These are phyloP conservation scores for Scaptomyza parva DNA, from an alignment of 2,888 invertebrate genomes.

Conservation along the genomic window DNA sequence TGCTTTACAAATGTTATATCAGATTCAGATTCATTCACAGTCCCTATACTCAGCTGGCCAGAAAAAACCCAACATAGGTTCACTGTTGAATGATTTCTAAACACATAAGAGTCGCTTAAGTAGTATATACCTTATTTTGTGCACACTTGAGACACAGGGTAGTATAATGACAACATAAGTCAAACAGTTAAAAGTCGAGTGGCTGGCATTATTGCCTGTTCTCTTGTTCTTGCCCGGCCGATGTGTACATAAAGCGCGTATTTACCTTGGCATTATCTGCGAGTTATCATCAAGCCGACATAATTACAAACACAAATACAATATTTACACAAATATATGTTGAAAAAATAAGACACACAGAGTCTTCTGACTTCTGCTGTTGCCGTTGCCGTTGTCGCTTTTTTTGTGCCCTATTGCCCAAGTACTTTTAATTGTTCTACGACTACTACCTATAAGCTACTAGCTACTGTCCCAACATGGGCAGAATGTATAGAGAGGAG, in stretches of 20 bases:
- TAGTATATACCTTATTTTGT: neutral
- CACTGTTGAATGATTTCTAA: no score
- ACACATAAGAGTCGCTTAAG: no score
- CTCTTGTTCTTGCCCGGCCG: constrained; percentile 6
- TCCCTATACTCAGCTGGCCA: constrained; percentile 4
- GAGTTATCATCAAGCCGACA: constrained; percentile 74
- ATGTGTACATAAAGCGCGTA: constrained; percentile 42
- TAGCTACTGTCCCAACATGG: constrained; percentile 29
- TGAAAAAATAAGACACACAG: constrained; percentile 56
- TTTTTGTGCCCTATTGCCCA: constrained; percentile 27
- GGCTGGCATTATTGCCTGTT: constrained; percentile 37
- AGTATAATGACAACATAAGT: constrained; percentile 30
- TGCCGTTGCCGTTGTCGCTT: constrained; percentile 18
- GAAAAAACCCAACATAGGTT: no score
- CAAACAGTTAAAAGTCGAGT: constrained; percentile 47
- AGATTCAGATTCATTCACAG: constrained; percentile 37
- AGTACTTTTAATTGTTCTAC: constrained; percentile 54
- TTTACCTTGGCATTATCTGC: constrained; percentile 76
- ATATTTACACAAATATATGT: constrained; percentile 78
- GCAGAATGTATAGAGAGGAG: no score
- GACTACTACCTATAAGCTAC: no score
- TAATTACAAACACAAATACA: constrained; percentile 78
- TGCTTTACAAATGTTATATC: constrained; percentile 33
- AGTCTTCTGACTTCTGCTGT: constrained; percentile 16
- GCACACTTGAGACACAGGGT: constrained; percentile 17